Evolutionary conservation across 1,140 invertebrate species (phyloP), one percentile per base, ranked within the genome.

Genomic region (Hylyphantes graminicola): DNA sequence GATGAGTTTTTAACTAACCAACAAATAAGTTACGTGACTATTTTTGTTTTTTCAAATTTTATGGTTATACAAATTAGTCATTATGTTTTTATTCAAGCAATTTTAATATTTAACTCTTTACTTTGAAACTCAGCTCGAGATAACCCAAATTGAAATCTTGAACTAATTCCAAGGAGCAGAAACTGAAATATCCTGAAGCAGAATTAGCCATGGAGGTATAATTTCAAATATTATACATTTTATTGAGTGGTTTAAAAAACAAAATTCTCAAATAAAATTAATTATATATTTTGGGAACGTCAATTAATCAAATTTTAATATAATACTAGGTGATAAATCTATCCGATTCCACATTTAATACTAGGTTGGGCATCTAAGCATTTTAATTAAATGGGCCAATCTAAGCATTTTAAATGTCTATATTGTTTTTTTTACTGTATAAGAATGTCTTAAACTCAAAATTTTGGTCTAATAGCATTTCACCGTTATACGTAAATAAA

Each of bases 201-300:
- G 82, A 85, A 17, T 19, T 85, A 9, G 82, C 82, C 10, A 61
- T 85, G 82, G 82, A 97, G 82, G 82, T 85, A 51, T 4, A n/a
- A 48, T 4, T 55, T 53, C 17, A 55, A 4, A n/a, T 0, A 6
- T 50, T 7, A 13, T 73, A n/a, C 10, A 9, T 75, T 57, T 75
- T 35, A 7, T 15, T 72, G 2, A 48, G 3, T 51, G 0, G 50
- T 13, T 73, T 54, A 7, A 51, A 72, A 13, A 59, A 59, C n/a
- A 59, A 19, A 17, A 67, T 2, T 19, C 17, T 17, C 4, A 19
- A 5, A 9, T 12, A 48, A 48, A 5, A 9, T 12, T 7, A 48
- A 75, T 55, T 75, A 35, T 55, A 21, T 75, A 57, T 57, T 17
- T 63, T 21, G 35, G 35, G 5, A 19, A 15, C 15, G 21, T 19